Conservation (phyloP, 2,113 vertebrate species). For the Corythoichthys intestinalis region DNA sequence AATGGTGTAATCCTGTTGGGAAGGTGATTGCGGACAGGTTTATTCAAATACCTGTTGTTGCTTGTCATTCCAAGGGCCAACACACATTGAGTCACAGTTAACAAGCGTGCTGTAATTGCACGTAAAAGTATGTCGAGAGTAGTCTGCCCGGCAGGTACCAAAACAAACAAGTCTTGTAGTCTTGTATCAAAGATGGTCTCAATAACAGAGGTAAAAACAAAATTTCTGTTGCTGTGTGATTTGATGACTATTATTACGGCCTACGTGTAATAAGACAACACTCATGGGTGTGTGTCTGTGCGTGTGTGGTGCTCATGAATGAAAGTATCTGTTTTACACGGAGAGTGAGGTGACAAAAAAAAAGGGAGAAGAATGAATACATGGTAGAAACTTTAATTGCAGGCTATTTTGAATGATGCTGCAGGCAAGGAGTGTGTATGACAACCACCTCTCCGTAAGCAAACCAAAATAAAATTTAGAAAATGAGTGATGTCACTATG, state of each 20-base stretch:
- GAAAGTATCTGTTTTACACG: slow-evolving; percentile 45
- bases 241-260: slow-evolving; percentile 27
- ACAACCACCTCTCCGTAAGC: slow-evolving; percentile 36
- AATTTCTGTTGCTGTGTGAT: slow-evolving; percentile 53
- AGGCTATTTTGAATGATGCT: slow-evolving; percentile 53
- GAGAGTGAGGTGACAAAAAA: slow-evolving; percentile 27
- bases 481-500: slow-evolving; percentile 14
- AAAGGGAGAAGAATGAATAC: slow-evolving; percentile 17
- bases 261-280: slow-evolving; percentile 39
- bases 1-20: not conserved
- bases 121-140: not conserved
- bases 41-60: not conserved
- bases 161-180: slow-evolving; percentile 15
- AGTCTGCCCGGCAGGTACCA: slow-evolving; percentile 28
- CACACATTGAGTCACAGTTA: not conserved
- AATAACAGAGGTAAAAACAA: slow-evolving; percentile 19
- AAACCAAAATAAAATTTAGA: slow-evolving; percentile 3
- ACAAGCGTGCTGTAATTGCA: not conserved
- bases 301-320: slow-evolving; percentile 36
- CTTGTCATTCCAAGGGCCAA: not conserved
- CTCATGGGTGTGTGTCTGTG: slow-evolving; percentile 11
- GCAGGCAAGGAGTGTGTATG: slow-evolving; percentile 54
- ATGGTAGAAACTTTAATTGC: slow-evolving; percentile 56
- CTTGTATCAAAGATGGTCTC: slow-evolving; percentile 20
- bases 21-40: not conserved